Evolutionary conservation across 1,140 invertebrate genomes (phyloP).

Genomic region (Seison nebaliae): DNA sequence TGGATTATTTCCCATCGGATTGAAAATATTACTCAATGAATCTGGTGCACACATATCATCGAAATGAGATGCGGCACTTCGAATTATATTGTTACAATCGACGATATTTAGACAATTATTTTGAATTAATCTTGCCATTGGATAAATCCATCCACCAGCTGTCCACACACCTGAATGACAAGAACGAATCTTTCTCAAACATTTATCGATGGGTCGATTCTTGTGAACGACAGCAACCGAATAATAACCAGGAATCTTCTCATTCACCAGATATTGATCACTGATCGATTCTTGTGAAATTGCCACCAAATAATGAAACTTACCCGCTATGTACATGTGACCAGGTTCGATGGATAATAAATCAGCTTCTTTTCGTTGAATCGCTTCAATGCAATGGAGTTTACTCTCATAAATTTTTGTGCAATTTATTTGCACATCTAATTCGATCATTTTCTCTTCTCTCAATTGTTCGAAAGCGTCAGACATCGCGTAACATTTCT

Average conservation of each 20-base stretch:
- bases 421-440: neutral
- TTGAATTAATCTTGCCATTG: constrained; percentile 53
- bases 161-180: constrained; percentile 58
- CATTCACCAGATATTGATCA: neutral
- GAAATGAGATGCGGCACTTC: constrained; percentile 63
- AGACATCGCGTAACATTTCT: too few species aligned
- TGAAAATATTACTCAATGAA: constrained; percentile 62
- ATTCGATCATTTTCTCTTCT: too few species aligned
- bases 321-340: constrained; percentile 62
- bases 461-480: too few species aligned
- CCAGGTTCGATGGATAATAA: constrained; percentile 63
- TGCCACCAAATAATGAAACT: constrained; percentile 67
- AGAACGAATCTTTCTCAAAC: constrained; percentile 43
- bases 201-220: constrained; percentile 36
- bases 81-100: constrained; percentile 73
- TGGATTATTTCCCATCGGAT: constrained; percentile 54
- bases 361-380: constrained; percentile 47
- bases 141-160: constrained; percentile 68
- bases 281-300: constrained; percentile 34
- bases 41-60: constrained; percentile 69
- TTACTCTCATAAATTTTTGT: constrained; percentile 42
- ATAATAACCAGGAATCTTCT: constrained; percentile 43
- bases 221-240: constrained; percentile 53
- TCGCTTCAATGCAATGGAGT: constrained; percentile 46
- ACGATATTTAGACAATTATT: constrained; percentile 48